phyloP scores from a whole-genome alignment of 1,140 invertebrate genomes.

The Vollenhovia emeryi region DNA sequence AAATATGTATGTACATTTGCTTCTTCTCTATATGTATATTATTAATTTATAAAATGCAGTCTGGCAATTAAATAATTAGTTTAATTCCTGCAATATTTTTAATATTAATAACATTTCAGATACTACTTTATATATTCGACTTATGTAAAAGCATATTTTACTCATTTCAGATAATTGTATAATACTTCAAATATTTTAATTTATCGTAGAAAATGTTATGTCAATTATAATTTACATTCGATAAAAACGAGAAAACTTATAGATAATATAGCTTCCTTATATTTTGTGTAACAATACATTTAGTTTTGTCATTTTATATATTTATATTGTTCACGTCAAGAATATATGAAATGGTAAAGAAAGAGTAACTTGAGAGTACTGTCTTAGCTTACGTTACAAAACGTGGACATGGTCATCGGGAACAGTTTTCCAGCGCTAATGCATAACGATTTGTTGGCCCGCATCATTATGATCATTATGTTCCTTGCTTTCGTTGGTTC shows the following conservation, averaged over 20 bases:
- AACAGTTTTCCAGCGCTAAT: conserved; percentile 55
- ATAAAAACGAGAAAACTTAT: not conserved
- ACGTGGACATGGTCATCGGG: conserved; percentile 38
- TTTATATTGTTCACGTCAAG: no score
- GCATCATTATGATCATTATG: conserved; percentile 40
- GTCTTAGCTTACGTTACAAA: no score
- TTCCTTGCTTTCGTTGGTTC: conserved; percentile 5
- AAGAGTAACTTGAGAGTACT: no score
- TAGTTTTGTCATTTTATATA: not conserved
- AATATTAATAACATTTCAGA: not conserved
- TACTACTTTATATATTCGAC: not conserved
- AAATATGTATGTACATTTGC: not conserved
- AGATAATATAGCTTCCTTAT: not conserved
- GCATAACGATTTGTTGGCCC: conserved; percentile 1
- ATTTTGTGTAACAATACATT: not conserved
- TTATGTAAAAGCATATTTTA: not conserved
- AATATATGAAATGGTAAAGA: no score
- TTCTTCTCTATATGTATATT: not conserved
- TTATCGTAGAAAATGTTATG: not conserved
- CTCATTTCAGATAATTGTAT: not conserved
- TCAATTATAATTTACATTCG: not conserved
- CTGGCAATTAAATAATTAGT: not conserved
- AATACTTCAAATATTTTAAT: not conserved
- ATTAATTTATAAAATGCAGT: no score
- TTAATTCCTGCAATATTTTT: not conserved